Base-by-base conservation (phyloP, 2,888 invertebrate genomes). In the Papilio elwesi region DNA sequence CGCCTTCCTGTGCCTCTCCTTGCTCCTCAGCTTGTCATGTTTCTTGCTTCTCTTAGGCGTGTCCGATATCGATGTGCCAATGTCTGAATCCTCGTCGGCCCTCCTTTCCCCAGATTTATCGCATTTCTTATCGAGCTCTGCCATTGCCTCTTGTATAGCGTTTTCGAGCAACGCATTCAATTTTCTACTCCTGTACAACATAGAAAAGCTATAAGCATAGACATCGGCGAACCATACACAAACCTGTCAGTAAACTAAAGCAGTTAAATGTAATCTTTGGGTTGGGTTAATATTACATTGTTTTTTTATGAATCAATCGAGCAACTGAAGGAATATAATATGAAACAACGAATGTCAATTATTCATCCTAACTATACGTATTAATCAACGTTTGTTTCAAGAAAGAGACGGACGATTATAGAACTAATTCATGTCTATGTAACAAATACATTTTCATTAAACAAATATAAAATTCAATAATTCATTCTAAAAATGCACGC, bases 91-190 rank as follows among this genome's bases (percentile, higher is more conserved):
- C 12, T 68, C 71, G 43, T 70, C 67, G 3, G 78, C 80, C 59
- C 52, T 66, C 43, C 43, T 69, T 8, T 74, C 74, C 2, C 63
- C 69, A 3, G 65, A 68, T 36, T 74, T 72, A 51, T 94, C 94
- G 49, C 94, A 94, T 85, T 95, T 95, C 87, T 96, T 95, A 90
- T 98, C 98, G 84, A 98, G 92, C 89, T 98, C 98, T 77, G 96
- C 95, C 97, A 98, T 97, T 72, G 98, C 98, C 92, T 98, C 98
- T 94, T 98, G 98, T 85, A 98, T 98, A 71, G 98, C 98, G 85
- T 97, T 97, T 92, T 98, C 98, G 84, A 98, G 94, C 88, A 97
- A 97, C 79, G 96, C 96, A 92, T 97, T 98, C 95, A 98, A 94
- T 96, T 98, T 98, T 95, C 98, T 96, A 95, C 97, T 97, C 96